Percentiles rank a stretch among this genome's conserved stretches.
Conservation (phyloP, 2,888 invertebrate genomes). For the Nezara viridula region DNA sequence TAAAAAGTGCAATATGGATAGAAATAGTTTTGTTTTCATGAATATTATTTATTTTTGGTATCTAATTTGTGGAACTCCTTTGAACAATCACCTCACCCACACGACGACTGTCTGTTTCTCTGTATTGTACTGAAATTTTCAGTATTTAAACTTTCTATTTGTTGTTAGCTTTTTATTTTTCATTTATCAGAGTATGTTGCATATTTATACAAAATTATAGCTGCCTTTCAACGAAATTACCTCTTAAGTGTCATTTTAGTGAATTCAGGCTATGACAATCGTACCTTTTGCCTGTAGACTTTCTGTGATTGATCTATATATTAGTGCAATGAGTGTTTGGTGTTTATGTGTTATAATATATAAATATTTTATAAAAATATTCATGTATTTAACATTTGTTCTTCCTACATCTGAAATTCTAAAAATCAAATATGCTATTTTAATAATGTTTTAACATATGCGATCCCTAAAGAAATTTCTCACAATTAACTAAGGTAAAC, state of each 20-base stretch:
- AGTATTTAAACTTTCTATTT: too few relatives aligned
- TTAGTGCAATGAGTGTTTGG: too few relatives aligned
- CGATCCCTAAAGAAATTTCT: background rate
- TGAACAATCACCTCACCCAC: too few relatives aligned
- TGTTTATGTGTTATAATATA: too few relatives aligned
- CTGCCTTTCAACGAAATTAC: background rate
- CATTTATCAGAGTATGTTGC: background rate
- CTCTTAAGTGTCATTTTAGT: background rate
- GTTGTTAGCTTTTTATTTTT: background rate
- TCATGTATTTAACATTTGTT: background rate
- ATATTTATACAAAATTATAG: background rate
- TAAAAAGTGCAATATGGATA: too few relatives aligned
- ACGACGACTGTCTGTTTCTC: too few relatives aligned
- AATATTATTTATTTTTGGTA: too few relatives aligned
- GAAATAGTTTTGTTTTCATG: too few relatives aligned
- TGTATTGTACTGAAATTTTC: too few relatives aligned
- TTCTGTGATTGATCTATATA: background rate
- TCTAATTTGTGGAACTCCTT: too few relatives aligned
- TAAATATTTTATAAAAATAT: background rate
- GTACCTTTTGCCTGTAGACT: background rate
- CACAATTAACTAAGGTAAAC: background rate
- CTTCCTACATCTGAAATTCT: background rate
- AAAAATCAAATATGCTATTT: background rate
- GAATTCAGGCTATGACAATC: constrained; percentile 9
- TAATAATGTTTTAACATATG: background rate